Conservation (phyloP, 2,888 invertebrate species). For the Acleris holmiana region DNA sequence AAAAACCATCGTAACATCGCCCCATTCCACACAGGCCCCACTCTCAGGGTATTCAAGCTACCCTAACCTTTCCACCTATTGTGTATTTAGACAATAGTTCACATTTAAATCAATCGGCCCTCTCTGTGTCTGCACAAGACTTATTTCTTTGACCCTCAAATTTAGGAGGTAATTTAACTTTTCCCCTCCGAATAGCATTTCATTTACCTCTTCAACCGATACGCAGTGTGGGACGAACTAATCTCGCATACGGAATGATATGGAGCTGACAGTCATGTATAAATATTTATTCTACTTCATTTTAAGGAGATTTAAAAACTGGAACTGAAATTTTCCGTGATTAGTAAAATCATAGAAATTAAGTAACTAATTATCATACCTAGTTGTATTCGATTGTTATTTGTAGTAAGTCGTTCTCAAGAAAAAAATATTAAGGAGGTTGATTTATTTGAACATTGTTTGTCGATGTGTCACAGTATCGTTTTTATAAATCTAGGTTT, state of each 20-base stretch:
- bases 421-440: too few species aligned
- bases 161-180: conserved; percentile 82
- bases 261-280: conserved; percentile 50
- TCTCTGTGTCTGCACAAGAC: conserved; percentile 70
- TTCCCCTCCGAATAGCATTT: conserved; percentile 84
- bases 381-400: too few species aligned
- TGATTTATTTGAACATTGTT: too few species aligned
- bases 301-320: too few species aligned
- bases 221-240: conserved; percentile 84
- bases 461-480: too few species aligned
- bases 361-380: too few species aligned
- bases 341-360: too few species aligned
- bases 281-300: too few species aligned
- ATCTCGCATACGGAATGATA: conserved; percentile 66
- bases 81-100: conserved; percentile 38
- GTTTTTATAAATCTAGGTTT: too few species aligned
- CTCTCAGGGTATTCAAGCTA: not conserved
- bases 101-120: conserved; percentile 70
- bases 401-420: too few species aligned
- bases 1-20: too few species aligned
- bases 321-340: too few species aligned
- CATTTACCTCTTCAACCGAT: conserved; percentile 85
- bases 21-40: not conserved
- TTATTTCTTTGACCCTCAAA: conserved; percentile 84
- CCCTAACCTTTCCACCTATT: conserved; percentile 31